phyloP scores from a whole-genome alignment of 1,140 invertebrate genomes.

The Saccostrea glomerata region DNA sequence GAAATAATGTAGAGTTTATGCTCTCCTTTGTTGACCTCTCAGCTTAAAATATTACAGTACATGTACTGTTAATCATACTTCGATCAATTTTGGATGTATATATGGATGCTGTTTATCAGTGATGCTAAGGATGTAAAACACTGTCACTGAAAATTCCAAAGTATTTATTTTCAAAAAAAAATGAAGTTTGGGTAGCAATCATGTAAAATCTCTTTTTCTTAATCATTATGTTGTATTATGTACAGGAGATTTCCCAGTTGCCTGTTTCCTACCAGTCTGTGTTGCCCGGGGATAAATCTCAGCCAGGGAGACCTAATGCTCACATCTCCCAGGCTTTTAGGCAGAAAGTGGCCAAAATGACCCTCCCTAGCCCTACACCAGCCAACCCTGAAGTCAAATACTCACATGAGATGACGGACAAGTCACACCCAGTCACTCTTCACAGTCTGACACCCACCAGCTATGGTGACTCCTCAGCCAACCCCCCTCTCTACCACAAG shows the following conservation, averaged over 20 bases:
- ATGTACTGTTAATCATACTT: no score
- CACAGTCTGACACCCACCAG: background rate
- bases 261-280: background rate
- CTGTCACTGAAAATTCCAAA: no score
- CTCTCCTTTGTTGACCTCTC: no score
- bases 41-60: no score
- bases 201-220: no score
- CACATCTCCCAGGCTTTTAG: conserved; percentile 35
- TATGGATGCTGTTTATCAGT: no score
- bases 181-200: no score
- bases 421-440: background rate
- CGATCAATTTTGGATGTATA: no score
- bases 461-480: background rate
- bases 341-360: conserved; percentile 39
- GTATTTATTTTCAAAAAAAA: no score
- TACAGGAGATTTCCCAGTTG: background rate
- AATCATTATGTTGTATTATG: no score
- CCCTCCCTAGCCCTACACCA: conserved; percentile 9
- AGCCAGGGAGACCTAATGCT: background rate
- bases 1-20: no score
- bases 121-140: no score
- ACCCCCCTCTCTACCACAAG: background rate
- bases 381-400: conserved; percentile 8
- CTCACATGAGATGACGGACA: conserved; percentile 25
- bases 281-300: background rate